These are phyloP conservation scores for Drosophila rufa DNA, from an alignment of 1,140 invertebrate species.

Conservation along the genomic window DNA sequence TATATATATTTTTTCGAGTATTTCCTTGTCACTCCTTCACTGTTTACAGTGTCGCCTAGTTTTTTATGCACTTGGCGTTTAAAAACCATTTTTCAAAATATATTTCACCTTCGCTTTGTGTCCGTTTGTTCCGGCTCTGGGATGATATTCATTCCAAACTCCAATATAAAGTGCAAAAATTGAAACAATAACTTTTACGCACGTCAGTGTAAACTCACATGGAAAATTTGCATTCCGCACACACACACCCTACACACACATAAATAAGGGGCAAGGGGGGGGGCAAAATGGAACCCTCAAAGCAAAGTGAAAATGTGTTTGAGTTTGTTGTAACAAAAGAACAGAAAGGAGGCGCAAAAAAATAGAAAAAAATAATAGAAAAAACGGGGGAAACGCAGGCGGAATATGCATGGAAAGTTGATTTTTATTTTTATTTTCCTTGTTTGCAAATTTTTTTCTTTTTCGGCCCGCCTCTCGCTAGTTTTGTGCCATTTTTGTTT, in stretches of 20 bases:
- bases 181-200: slow-evolving; percentile 82
- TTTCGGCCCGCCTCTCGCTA: neutral
- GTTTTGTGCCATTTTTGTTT: slow-evolving; percentile 45
- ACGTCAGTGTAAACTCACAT: slow-evolving; percentile 75
- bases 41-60: neutral
- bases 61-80: slow-evolving; percentile 21
- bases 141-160: slow-evolving; percentile 37
- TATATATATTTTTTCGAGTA: neutral
- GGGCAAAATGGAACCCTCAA: slow-evolving; percentile 40
- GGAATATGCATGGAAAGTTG: slow-evolving; percentile 55
- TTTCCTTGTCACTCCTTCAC: too few species aligned
- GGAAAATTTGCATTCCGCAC: slow-evolving; percentile 67
- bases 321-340: slow-evolving; percentile 73
- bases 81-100: slow-evolving; percentile 53
- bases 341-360: slow-evolving; percentile 18
- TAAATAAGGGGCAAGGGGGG: neutral
- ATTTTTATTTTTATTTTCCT: slow-evolving; percentile 29
- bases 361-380: too few species aligned
- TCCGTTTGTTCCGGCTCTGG: neutral
- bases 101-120: slow-evolving; percentile 32
- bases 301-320: slow-evolving; percentile 79
- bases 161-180: slow-evolving; percentile 78
- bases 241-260: slow-evolving; percentile 20
- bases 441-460: slow-evolving; percentile 18
- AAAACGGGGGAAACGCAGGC: slow-evolving; percentile 7